These are phyloP conservation scores for Conomelus anceps DNA, from an alignment of 2,888 invertebrate genomes.

Conservation along the genomic window DNA sequence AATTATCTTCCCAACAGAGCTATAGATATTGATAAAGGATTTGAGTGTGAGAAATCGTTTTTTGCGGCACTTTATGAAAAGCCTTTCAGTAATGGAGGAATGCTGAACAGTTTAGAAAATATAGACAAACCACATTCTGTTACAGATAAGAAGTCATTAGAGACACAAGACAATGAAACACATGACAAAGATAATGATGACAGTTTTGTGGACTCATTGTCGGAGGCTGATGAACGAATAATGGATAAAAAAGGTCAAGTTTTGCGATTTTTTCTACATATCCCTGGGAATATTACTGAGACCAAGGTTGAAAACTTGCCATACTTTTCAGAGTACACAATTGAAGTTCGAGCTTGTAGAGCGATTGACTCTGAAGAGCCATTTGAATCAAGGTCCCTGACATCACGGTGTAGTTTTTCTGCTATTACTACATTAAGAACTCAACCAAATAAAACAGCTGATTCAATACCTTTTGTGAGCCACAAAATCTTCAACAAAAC, in stretches of 20 bases:
- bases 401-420: constrained; percentile 45
- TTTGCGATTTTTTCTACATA: background rate
- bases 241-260: background rate
- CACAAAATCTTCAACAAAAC: constrained; percentile 38
- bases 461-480: constrained; percentile 39
- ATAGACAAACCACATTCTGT: background rate
- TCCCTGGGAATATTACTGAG: constrained; percentile 29
- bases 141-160: background rate
- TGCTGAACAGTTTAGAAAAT: background rate
- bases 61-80: background rate
- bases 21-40: background rate
- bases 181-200: constrained; percentile 38
- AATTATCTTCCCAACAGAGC: background rate
- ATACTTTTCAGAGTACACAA: constrained; percentile 53
- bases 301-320: constrained; percentile 43
- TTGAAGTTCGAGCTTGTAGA: constrained; percentile 56
- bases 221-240: background rate
- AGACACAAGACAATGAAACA: constrained; percentile 36
- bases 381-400: constrained; percentile 25
- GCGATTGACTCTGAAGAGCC: constrained; percentile 38
- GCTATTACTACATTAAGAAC: constrained; percentile 48
- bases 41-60: background rate
- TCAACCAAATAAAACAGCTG: constrained; percentile 40
- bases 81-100: background rate
- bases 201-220: constrained; percentile 21